Conservation (phyloP, 1,140 invertebrate species). For the Bradynema listronoti region DNA sequence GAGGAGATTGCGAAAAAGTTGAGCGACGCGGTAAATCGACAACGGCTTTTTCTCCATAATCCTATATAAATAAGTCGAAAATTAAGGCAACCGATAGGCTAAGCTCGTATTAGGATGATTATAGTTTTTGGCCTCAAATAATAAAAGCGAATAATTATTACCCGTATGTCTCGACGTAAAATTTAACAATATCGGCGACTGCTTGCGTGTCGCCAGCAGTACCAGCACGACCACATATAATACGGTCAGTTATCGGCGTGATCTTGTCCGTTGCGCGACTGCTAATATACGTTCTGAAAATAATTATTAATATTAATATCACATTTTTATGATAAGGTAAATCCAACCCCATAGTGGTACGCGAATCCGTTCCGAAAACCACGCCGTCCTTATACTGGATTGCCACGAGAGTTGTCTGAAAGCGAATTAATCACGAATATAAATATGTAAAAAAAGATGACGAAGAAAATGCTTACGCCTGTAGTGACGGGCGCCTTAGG, state of each 20-base stretch:
- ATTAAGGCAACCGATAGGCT: too few species aligned
- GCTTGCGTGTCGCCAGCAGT: conserved; percentile 94
- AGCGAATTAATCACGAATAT: not conserved
- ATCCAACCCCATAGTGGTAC: conserved; percentile 78
- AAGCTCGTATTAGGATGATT: too few species aligned
- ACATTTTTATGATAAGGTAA: not conserved
- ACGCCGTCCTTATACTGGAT: conserved; percentile 89
- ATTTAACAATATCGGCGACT: conserved; percentile 89
- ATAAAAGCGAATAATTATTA: too few species aligned
- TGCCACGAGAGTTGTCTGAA: conserved; percentile 76
- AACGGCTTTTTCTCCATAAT: conserved; percentile 76
- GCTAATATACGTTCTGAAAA: conserved; percentile 74
- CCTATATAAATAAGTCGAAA: too few species aligned
- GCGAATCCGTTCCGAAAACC: conserved; percentile 89
- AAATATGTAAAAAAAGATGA: not conserved
- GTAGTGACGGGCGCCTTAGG: not conserved
- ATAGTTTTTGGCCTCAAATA: too few species aligned
- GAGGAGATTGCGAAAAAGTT: conserved; percentile 82
- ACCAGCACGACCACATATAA: conserved; percentile 93
- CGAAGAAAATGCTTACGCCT: conserved; percentile 7
- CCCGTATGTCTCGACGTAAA: conserved; percentile 77
- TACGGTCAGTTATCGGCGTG: conserved; percentile 82
- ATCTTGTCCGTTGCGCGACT: conserved; percentile 92
- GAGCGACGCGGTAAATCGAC: conserved; percentile 78
- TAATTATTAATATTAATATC: conserved; percentile 21